These are phyloP conservation scores for Eudorcas thomsonii DNA, from an alignment of 2,113 vertebrate genomes.

Conservation along the genomic window DNA sequence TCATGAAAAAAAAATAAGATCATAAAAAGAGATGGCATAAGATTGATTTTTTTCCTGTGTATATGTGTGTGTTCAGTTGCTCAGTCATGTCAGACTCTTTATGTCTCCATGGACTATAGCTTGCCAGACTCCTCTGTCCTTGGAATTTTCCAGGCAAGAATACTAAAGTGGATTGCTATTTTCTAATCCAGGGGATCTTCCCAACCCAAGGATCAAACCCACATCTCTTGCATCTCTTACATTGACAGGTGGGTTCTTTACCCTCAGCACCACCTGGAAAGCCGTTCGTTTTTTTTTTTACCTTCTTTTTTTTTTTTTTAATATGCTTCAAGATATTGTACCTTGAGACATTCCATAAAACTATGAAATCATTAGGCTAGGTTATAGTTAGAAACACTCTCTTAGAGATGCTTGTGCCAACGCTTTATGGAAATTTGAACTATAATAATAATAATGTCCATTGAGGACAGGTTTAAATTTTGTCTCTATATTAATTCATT, in stretches of 20 bases:
- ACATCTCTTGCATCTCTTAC: neutral
- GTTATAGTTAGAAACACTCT: neutral
- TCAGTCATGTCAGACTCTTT: neutral
- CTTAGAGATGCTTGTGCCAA: neutral
- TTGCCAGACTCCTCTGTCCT: neutral
- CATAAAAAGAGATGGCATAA: neutral
- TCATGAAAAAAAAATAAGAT: conserved; percentile 12
- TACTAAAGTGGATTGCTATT: neutral
- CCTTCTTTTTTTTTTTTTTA: neutral
- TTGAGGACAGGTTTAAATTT: neutral
- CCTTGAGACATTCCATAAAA: neutral
- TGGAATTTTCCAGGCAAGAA: neutral
- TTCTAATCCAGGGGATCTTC: neutral
- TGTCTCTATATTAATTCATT: neutral
- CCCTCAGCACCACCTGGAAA: neutral
- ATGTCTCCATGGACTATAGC: neutral
- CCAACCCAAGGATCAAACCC: neutral
- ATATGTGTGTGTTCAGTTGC: neutral
- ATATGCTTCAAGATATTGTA: neutral
- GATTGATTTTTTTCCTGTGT: neutral
- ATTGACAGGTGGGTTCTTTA: neutral
- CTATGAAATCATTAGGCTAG: neutral
- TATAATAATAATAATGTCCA: neutral
- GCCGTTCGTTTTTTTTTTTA: neutral
- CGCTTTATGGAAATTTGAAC: neutral